Conservation (phyloP, 2,888 invertebrate species). For the Ariolimax columbianus region DNA sequence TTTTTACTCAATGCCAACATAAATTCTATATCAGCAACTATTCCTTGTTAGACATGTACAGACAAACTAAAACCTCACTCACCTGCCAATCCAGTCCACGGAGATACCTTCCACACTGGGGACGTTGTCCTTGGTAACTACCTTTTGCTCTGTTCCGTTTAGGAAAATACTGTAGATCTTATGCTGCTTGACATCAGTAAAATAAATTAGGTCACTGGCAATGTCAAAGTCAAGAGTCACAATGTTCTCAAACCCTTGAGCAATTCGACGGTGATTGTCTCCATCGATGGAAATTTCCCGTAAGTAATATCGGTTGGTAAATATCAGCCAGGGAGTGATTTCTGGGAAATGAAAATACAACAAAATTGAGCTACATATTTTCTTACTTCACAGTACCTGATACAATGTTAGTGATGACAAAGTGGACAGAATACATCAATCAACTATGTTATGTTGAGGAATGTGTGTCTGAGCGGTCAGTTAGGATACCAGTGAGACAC, state of each 20-base stretch:
- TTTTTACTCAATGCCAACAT: too few relatives aligned
- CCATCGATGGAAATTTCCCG: constrained; percentile 96
- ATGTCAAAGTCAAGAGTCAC: constrained; percentile 81
- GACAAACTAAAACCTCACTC: neutral
- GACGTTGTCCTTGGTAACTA: constrained; percentile 68
- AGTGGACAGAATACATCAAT: neutral
- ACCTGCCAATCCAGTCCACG: constrained; percentile 85
- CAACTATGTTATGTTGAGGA: too few relatives aligned
- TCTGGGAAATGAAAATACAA: constrained; percentile 58
- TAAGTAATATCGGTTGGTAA: constrained; percentile 96
- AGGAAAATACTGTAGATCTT: constrained; percentile 72
- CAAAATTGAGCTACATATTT: too few relatives aligned
- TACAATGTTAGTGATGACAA: neutral
- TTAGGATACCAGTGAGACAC: too few relatives aligned
- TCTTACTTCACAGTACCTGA: neutral
- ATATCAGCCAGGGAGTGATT: constrained; percentile 77
- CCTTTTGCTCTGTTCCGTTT: constrained; percentile 76
- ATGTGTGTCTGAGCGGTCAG: too few relatives aligned
- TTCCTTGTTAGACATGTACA: neutral
- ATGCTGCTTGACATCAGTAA: constrained; percentile 68
- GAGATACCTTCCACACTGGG: constrained; percentile 72
- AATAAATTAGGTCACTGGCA: constrained; percentile 69
- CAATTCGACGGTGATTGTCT: constrained; percentile 87
- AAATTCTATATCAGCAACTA: too few relatives aligned
- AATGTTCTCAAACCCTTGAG: constrained; percentile 96